Percentiles rank a stretch among this genome's conserved stretches.
These are phyloP conservation scores for Orcinus orca DNA, from an alignment of 2,113 vertebrate species.

Conservation along the genomic window DNA sequence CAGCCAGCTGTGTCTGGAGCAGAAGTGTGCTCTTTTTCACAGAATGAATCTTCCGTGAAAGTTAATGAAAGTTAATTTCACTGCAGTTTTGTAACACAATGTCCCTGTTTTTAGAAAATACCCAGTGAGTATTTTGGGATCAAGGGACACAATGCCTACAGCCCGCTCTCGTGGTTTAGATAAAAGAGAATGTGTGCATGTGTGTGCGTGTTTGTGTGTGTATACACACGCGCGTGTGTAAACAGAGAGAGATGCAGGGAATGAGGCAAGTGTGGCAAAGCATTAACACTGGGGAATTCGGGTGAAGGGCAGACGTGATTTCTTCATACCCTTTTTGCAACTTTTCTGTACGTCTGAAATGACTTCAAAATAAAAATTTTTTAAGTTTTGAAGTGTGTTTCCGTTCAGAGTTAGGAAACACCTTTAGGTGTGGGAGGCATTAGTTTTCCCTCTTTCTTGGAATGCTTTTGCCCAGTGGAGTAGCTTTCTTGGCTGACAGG, in stretches of 20 bases:
- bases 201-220: no score
- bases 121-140: neutral
- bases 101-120: conserved; percentile 22
- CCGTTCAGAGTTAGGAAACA: conserved; percentile 34
- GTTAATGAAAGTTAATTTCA: neutral
- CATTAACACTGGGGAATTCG: neutral
- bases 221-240: neutral
- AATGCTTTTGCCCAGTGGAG: neutral
- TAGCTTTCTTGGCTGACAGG: neutral
- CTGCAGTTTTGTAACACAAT: neutral
- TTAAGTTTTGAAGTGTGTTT: neutral
- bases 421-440: neutral
- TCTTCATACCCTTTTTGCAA: conserved; percentile 48
- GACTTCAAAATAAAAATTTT: conserved; percentile 44
- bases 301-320: neutral
- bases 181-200: neutral
- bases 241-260: neutral
- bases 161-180: neutral
- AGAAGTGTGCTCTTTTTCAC: neutral
- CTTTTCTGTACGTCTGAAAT: conserved; percentile 41
- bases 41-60: neutral
- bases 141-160: neutral
- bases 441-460: neutral
- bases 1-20: neutral
- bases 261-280: neutral